These are phyloP conservation scores for Neodiprion virginianus DNA, from an alignment of 1,140 invertebrate species.

Conservation along the genomic window DNA sequence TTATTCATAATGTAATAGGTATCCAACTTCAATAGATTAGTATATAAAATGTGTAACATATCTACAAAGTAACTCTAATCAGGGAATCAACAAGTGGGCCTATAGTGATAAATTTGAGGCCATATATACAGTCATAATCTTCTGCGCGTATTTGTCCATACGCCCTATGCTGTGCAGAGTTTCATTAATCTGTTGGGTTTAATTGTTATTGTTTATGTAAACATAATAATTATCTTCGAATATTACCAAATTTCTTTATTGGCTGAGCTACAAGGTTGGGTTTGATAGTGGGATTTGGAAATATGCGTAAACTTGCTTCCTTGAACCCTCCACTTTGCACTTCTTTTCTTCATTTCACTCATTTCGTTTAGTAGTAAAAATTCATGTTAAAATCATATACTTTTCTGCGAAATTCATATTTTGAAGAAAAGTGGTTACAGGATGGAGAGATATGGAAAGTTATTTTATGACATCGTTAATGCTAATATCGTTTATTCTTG, in stretches of 20 bases:
- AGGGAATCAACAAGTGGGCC: neutral
- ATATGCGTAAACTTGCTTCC: neutral
- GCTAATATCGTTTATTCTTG: neutral
- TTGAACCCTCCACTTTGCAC: neutral
- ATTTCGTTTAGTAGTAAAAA: neutral
- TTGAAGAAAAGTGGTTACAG: neutral
- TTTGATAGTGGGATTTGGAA: neutral
- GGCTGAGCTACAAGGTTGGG: neutral
- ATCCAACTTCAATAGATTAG: neutral
- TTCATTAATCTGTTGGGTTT: neutral
- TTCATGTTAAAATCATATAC: neutral
- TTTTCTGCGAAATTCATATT: neutral
- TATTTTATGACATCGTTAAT: neutral
- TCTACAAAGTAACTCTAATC: neutral
- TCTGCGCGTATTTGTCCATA: neutral
- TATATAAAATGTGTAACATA: neutral
- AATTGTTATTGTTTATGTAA: constrained; percentile 6
- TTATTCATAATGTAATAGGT: neutral
- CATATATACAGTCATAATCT: neutral
- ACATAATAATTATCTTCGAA: neutral
- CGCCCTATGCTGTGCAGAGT: neutral
- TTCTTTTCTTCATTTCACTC: neutral
- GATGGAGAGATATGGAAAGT: neutral
- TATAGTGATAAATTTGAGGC: constrained; percentile 2
- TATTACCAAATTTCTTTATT: constrained; percentile 2